Evolutionary conservation across 2,888 invertebrate species (phyloP), one percentile per base, ranked within the genome.

Genomic region (Furcula furcula): DNA sequence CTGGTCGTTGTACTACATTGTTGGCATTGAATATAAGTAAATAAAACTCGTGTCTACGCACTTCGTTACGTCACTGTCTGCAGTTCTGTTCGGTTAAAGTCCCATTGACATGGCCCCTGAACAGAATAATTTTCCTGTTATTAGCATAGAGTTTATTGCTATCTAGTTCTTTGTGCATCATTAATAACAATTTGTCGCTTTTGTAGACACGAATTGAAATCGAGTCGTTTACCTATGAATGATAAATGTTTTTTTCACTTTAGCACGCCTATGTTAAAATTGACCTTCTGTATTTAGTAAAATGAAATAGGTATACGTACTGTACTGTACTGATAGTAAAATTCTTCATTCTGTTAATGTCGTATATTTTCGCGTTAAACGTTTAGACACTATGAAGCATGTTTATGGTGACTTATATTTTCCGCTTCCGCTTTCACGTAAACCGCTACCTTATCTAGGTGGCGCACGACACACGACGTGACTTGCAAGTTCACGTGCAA

Each of bases 401-500:
- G 26, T 26, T 13, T 26, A 14, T 9, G 9, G 14, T 14, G 26
- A 5, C 14, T 4, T n/a, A 26, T 7, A 26, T 26, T 26, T 4
- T 14, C 26, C 26, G 26, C 26, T 26, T 26, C 26, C 14, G 26
- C 61, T 53, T 48, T 48, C 45, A 50, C 39, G 33, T 42, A 31
- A 35, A 29, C 31, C 34, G 20, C 27, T 31, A 28, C 27, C 47
- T 40, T 33, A 35, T 30, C 12, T 44, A 45, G 47, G 43, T 52
- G 46, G 46, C 46, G 55, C 42, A 31, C 25, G n/a, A n/a, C n/a
- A 40, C 16, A 15, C 38, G 46, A 57, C 63, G 60, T 65, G 65
- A 60, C 56, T 40, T 21, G 52, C 36, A 47, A 22, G 52, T 49
- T 43, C 40, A 54, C 46, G 53, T 58, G 62, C 54, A 51, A 57